Evolutionary conservation across 35 echinoderm and acorn worm species (phyloP).

Genomic region (Holothuria glaberrima): DNA sequence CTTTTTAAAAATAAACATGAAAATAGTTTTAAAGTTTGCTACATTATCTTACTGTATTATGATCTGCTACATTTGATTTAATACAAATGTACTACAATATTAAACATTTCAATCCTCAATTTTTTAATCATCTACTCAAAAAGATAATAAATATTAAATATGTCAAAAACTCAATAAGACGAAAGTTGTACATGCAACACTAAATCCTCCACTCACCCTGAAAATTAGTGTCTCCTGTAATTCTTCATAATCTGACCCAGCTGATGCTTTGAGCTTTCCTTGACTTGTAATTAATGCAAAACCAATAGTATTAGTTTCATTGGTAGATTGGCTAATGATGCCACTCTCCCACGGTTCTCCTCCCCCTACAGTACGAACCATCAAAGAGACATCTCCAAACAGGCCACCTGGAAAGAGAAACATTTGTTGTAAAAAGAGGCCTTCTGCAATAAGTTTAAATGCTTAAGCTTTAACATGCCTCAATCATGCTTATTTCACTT

Average conservation of each 20-base stretch:
- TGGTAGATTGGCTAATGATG: slow-evolving; percentile 52
- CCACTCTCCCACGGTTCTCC: slow-evolving; percentile 82
- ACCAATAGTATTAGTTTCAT: slow-evolving; percentile 75
- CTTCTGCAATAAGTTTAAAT: no score
- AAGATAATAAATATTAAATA: no score
- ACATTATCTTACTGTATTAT: no score
- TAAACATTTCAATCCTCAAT: no score
- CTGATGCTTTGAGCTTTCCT: slow-evolving; percentile 64
- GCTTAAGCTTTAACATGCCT: no score
- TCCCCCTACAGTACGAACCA: slow-evolving; percentile 85
- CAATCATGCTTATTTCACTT: no score
- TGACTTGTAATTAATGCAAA: slow-evolving; percentile 62
- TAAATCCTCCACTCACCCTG: slow-evolving; percentile 63
- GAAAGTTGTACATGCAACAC: no score
- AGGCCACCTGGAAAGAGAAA: slow-evolving; percentile 35
- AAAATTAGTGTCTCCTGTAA: slow-evolving; percentile 81
- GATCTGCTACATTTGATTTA: no score
- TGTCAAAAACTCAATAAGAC: not conserved
- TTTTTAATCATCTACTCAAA: not conserved
- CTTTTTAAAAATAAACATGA: no score
- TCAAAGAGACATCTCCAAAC: slow-evolving; percentile 64
- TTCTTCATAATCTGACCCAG: slow-evolving; percentile 68
- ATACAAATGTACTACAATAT: no score
- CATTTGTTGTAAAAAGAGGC: no score
- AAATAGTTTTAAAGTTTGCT: no score